Conservation (phyloP, 1,140 invertebrate genomes). For the Drosophila melanica region DNA sequence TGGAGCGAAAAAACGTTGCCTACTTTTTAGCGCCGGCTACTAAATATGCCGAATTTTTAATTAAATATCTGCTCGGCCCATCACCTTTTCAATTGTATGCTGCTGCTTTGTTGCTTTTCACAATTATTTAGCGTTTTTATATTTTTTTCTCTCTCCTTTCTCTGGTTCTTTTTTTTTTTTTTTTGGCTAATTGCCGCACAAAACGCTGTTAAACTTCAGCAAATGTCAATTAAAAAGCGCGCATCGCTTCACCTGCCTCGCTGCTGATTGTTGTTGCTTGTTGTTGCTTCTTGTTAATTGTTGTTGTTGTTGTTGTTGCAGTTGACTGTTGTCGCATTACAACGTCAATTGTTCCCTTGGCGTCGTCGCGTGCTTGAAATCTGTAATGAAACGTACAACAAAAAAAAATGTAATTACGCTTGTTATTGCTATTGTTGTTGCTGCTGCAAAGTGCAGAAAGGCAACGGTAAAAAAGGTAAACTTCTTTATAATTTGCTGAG, state of each 20-base stretch:
- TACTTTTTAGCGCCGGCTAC: slow-evolving; percentile 34
- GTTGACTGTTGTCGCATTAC: slow-evolving; percentile 78
- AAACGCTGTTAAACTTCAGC: slow-evolving; percentile 66
- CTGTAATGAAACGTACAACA: slow-evolving; percentile 78
- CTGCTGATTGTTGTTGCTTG: slow-evolving; percentile 22
- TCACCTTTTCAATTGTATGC: slow-evolving; percentile 57
- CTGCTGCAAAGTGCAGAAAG: slow-evolving; percentile 56
- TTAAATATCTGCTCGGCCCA: slow-evolving; percentile 70
- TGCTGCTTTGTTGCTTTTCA: slow-evolving; percentile 1
- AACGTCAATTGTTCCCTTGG: slow-evolving; percentile 63
- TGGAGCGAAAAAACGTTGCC: slow-evolving; percentile 58
- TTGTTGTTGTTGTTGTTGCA: slow-evolving; percentile 49
- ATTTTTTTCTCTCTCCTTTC: slow-evolving; percentile 21
- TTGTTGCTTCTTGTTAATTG: slow-evolving; percentile 12
- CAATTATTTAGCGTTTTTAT: slow-evolving; percentile 60
- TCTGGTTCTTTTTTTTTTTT: slow-evolving; percentile 3
- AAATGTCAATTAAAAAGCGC: slow-evolving; percentile 81
- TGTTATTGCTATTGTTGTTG: slow-evolving; percentile 24
- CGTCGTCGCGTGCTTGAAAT: slow-evolving; percentile 67
- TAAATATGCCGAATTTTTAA: slow-evolving; percentile 72
- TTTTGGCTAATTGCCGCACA: slow-evolving; percentile 68
- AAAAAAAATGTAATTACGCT: slow-evolving; percentile 82
- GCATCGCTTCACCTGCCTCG: slow-evolving; percentile 55
- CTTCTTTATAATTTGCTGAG: slow-evolving; percentile 69
- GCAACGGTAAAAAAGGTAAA: slow-evolving; percentile 60